phyloP scores from a whole-genome alignment of 2,797 vertebrate species.

The Characodon lateralis region DNA sequence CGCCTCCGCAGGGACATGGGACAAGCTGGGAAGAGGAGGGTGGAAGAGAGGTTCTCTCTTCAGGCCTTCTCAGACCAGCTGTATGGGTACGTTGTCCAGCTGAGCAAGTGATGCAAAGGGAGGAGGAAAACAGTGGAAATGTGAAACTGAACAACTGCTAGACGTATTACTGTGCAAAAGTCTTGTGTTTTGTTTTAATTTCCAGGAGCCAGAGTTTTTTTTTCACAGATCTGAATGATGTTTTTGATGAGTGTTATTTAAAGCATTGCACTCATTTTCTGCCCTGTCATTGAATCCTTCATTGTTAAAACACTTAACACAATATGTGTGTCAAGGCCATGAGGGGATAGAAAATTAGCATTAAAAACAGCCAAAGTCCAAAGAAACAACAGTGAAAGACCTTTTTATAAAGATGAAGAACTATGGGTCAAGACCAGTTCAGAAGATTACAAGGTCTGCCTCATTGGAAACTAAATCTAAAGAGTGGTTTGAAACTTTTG shows the following conservation, averaged over 20 bases:
- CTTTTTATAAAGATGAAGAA: neutral
- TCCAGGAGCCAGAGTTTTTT: neutral
- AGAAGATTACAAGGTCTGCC: neutral
- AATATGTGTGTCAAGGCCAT: neutral
- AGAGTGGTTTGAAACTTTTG: neutral
- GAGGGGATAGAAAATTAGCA: neutral
- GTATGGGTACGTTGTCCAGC: conserved; percentile 83
- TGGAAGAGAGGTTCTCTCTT: conserved; percentile 89
- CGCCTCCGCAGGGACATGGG: conserved; percentile 88
- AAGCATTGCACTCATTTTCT: neutral
- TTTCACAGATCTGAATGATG: too few relatives aligned
- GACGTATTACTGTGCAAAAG: neutral
- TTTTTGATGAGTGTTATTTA: neutral
- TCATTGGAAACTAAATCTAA: neutral
- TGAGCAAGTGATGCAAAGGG: conserved; percentile 78
- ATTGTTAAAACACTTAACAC: neutral
- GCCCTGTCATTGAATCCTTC: neutral
- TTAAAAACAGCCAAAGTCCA: neutral
- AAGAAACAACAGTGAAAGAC: neutral
- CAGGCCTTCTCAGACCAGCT: conserved; percentile 91
- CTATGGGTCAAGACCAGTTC: neutral
- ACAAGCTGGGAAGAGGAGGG: conserved; percentile 87
- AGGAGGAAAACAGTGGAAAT: conserved; percentile 7
- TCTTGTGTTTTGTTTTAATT: neutral
- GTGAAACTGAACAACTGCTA: conserved; percentile 14